These are phyloP conservation scores for Trimorus sp. DNA, from an alignment of 2,888 invertebrate species.

Conservation along the genomic window DNA sequence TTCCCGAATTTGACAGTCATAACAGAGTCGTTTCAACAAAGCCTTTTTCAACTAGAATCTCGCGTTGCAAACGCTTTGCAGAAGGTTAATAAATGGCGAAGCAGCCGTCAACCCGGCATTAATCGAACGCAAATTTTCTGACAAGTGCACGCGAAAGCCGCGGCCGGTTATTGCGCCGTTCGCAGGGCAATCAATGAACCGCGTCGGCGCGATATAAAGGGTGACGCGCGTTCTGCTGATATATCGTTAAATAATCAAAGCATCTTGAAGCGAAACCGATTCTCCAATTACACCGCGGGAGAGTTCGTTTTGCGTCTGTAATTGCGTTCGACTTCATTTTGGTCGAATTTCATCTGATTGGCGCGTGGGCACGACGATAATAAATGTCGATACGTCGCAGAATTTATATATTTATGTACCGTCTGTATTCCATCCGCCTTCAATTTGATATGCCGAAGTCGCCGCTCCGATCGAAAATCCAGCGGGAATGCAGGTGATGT, in stretches of 20 bases:
- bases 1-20: too few relatives aligned
- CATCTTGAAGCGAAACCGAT: background rate
- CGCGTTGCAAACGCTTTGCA: too few relatives aligned
- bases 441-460: slow-evolving; percentile 85
- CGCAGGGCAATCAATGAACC: too few relatives aligned
- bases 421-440: slow-evolving; percentile 82
- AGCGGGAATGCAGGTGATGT: slow-evolving; percentile 77
- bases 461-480: slow-evolving; percentile 85
- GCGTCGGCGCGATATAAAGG: too few relatives aligned
- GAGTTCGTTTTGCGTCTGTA: background rate
- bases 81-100: too few relatives aligned
- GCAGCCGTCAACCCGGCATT: too few relatives aligned
- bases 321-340: background rate
- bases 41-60: too few relatives aligned
- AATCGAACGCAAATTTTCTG: too few relatives aligned
- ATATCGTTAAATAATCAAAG: background rate
- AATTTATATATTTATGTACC: slow-evolving; percentile 59
- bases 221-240: slow-evolving; percentile 8
- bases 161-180: too few relatives aligned
- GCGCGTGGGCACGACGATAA: background rate
- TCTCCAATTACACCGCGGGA: slow-evolving; percentile 3
- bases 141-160: too few relatives aligned
- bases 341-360: slow-evolving; percentile 9
- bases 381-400: slow-evolving; percentile 8
- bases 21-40: too few relatives aligned